phyloP scores from a whole-genome alignment of 1,140 invertebrate genomes.

The Capitella teleta region DNA sequence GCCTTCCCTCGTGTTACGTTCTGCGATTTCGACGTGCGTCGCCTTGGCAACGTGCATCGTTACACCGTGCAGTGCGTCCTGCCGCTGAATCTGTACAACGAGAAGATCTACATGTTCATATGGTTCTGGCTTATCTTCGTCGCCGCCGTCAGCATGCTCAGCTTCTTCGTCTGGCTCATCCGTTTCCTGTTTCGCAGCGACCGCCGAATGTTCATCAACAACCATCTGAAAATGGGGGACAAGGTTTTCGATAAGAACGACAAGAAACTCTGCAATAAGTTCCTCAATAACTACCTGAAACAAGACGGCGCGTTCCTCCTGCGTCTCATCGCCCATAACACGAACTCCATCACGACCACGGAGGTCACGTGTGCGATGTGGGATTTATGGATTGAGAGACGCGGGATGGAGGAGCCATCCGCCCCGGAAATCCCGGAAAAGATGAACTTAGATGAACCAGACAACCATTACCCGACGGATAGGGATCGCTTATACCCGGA shows the following conservation, averaged over 20 bases:
- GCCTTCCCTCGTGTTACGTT: slow-evolving; percentile 45
- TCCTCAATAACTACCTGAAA: slow-evolving; percentile 13
- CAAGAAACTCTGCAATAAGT: not conserved
- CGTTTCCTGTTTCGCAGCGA: slow-evolving; percentile 4
- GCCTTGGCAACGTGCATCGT: slow-evolving; percentile 32
- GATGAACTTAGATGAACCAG: no score
- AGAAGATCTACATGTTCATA: slow-evolving; percentile 20
- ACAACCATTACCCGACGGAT: no score
- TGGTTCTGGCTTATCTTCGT: slow-evolving; percentile 39
- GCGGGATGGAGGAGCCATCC: not conserved
- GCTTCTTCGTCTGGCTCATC: slow-evolving; percentile 9
- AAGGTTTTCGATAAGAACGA: not conserved
- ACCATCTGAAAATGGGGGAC: not conserved
- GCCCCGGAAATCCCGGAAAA: not conserved
- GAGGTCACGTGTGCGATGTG: slow-evolving; percentile 16
- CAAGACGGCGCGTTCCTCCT: slow-evolving; percentile 18
- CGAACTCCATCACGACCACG: slow-evolving; percentile 31
- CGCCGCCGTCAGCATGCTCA: slow-evolving; percentile 11
- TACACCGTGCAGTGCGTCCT: slow-evolving; percentile 22
- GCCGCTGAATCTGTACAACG: slow-evolving; percentile 21
- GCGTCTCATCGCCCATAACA: slow-evolving; percentile 22
- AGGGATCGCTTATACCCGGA: no score
- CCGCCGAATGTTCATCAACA: slow-evolving; percentile 9
- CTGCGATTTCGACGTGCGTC: slow-evolving; percentile 40
- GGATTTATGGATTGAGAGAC: slow-evolving; percentile 6